Conservation (phyloP, 2,797 vertebrate species). For the Catamblyrhynchus diadema region DNA sequence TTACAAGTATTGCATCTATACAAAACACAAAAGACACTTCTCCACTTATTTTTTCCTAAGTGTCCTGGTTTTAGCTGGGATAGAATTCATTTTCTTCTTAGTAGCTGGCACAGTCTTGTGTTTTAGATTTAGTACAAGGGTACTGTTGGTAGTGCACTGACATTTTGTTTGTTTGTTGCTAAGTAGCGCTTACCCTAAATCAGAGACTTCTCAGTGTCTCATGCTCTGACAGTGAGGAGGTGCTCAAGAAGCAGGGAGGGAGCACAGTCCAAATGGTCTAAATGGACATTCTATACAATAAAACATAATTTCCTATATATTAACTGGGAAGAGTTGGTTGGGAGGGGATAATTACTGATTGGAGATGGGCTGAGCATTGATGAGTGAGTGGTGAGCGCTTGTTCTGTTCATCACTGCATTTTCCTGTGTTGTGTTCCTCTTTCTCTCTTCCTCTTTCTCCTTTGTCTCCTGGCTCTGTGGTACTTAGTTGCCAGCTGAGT, state of each 20-base stretch:
- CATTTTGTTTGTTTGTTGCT: background rate
- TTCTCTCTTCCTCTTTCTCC: background rate
- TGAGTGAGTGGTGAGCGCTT: background rate
- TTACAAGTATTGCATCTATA: background rate
- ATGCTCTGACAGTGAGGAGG: background rate
- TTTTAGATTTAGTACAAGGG: background rate
- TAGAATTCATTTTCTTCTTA: background rate
- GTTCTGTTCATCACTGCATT: background rate
- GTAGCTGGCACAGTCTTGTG: background rate
- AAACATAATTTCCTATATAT: background rate
- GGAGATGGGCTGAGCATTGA: background rate
- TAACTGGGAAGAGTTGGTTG: background rate
- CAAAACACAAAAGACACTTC: background rate
- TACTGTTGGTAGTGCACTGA: background rate
- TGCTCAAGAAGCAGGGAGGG: background rate
- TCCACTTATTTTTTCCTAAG: background rate
- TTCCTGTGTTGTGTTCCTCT: background rate
- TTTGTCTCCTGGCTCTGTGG: background rate
- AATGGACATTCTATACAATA: background rate
- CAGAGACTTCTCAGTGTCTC: background rate
- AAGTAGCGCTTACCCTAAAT: background rate
- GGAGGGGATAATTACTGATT: background rate
- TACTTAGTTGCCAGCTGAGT: background rate
- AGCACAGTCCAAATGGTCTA: rapidly evolving
- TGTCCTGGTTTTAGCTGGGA: background rate